Base-by-base conservation (phyloP, 2,113 vertebrate genomes). In the Apteryx owenii region DNA sequence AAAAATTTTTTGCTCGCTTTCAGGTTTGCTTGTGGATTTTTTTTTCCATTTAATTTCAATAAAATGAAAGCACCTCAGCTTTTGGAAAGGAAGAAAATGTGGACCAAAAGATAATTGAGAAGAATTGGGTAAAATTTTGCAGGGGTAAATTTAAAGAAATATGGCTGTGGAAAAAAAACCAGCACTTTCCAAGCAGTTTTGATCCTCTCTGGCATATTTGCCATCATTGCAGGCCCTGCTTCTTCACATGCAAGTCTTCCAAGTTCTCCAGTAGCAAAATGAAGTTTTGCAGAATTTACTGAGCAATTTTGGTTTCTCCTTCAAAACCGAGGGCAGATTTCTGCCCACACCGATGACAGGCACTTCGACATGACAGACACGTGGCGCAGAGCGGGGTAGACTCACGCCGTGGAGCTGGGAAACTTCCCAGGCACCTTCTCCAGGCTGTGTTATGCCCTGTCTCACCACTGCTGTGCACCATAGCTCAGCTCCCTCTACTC, bases 361-460 rank as follows among this genome's bases (percentile, higher is more conserved):
- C 75, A 71, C 85, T 71, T 22, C 73, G 50, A 16, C 3, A 3
- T 54, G 44, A 38, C 38, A 70, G 54, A 85, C 23, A 12, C 22
- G 4, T 13, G 26, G 25, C 10, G 53, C 53, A 28, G 22, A 22
- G 21, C 54, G 28, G 54, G 28, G 54, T 12, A 28, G 54, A 56
- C 12, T 10, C 28, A 23, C 54, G 14, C 23, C 18, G 25, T 25
- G 28, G 54, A 56, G 23, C 54, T 56, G 54, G 23, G 54, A 28
- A 56, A 28, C n/a, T 40, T 33, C 75, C 18, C n/a, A n/a, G 48
- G 25, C 0, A 0, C 48, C 36, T 5, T 18, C 25, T 8, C 56
- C 46, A n/a, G 17, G 51, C 72, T 93, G 21, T 2, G 0, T 0
- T 0, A 5, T 56, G 10, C 16, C 13, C 33, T 64, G 12, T 36